Conservation (phyloP, 2,888 invertebrate genomes). For the Drosophila nr. medialis region DNA sequence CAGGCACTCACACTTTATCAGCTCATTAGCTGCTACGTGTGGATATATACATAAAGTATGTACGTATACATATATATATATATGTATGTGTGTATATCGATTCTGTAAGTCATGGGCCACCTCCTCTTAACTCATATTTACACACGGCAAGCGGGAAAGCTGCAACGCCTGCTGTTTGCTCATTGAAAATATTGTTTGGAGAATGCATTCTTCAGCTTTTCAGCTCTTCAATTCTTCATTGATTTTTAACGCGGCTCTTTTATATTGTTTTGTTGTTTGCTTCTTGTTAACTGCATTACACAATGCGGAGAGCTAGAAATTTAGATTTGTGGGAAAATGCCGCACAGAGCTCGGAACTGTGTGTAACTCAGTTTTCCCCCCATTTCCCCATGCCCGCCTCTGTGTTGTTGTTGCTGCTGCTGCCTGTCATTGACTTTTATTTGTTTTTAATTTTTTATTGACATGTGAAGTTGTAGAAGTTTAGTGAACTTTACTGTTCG, state of each 20-base stretch:
- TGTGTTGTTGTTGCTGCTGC: conserved; percentile 5
- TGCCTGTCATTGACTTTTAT: conserved; percentile 74
- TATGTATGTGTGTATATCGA: conserved; percentile 1
- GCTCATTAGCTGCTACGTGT: conserved; percentile 48
- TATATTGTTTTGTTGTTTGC: conserved; percentile 58
- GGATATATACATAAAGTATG: conserved; percentile 14
- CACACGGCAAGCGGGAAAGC: conserved; percentile 42
- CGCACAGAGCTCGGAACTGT: conserved; percentile 23
- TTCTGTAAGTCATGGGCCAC: conserved; percentile 62
- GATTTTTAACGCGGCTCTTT: conserved; percentile 55
- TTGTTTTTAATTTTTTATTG: conserved; percentile 81
- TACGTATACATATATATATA: not conserved
- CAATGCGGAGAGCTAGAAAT: conserved; percentile 69
- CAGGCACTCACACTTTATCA: conserved; percentile 46
- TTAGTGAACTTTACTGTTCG: conserved; percentile 71
- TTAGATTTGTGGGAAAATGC: conserved; percentile 79
- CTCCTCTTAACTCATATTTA: conserved; percentile 36
- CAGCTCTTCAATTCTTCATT: conserved; percentile 62
- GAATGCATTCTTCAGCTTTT: conserved; percentile 65
- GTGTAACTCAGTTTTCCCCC: not conserved
- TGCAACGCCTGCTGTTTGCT: conserved; percentile 61
- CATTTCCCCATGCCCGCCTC: not conserved
- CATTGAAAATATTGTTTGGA: conserved; percentile 63
- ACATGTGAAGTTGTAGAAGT: conserved; percentile 79
- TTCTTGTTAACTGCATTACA: conserved; percentile 81